phyloP scores from a whole-genome alignment of 2,888 invertebrate species.

The Cerastis rubricosa region DNA sequence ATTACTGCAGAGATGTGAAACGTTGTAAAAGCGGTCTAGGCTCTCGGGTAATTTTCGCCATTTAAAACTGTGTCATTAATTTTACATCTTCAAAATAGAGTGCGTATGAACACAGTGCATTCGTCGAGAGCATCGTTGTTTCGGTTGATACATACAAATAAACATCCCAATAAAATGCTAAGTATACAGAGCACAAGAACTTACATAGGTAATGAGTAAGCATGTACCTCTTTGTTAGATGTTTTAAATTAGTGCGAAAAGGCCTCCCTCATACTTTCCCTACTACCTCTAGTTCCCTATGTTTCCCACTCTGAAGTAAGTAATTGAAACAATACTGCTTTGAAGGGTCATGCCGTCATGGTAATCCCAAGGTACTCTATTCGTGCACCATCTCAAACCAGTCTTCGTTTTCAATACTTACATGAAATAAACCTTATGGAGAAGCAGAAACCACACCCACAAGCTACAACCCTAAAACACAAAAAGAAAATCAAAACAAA shows the following conservation, averaged over 20 bases:
- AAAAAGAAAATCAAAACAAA: conserved; percentile 16
- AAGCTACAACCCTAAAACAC: background rate
- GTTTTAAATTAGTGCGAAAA: too few species aligned
- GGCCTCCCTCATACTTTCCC: too few species aligned
- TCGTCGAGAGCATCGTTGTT: conserved; percentile 2
- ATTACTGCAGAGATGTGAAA: too few species aligned
- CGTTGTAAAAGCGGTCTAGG: too few species aligned
- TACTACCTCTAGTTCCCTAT: background rate
- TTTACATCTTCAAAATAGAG: background rate
- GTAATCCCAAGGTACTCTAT: background rate
- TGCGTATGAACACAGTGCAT: background rate
- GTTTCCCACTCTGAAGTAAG: background rate
- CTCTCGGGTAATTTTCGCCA: too few species aligned
- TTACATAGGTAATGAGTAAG: background rate
- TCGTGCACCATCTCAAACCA: background rate
- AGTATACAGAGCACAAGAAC: background rate
- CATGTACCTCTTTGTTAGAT: background rate
- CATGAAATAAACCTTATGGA: background rate
- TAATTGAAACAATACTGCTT: background rate
- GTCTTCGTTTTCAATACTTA: background rate
- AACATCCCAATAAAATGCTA: background rate
- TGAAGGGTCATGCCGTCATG: background rate
- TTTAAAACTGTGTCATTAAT: too few species aligned
- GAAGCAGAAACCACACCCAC: background rate
- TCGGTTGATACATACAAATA: conserved; percentile 15